Evolutionary conservation across 2,888 invertebrate genomes (phyloP).

Genomic region (Osmoderma eremita): DNA sequence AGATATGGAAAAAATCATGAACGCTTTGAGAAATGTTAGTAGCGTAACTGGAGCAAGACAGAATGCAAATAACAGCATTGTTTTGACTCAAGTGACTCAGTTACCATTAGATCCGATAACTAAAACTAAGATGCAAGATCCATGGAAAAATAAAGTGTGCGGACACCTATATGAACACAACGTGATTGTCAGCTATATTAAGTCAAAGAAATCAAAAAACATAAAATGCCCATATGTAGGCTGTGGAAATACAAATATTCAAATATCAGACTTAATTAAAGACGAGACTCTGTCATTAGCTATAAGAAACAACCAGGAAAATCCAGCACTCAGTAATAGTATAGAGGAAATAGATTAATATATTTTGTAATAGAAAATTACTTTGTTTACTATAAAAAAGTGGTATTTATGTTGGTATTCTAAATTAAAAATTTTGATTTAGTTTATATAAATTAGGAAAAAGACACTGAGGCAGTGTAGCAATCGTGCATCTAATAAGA

Average conservation of each 20-base stretch:
- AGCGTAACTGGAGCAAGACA: conserved; percentile 4
- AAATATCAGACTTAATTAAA: conserved; percentile 9
- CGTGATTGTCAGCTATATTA: conserved; percentile 15
- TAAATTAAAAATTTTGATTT: too few relatives aligned
- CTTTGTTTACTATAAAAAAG: too few relatives aligned
- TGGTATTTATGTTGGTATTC: too few relatives aligned
- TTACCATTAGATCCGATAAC: conserved; percentile 29
- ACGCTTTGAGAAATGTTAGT: background rate
- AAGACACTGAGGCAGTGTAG: too few relatives aligned
- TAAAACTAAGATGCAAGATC: conserved; percentile 22
- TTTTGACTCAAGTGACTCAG: conserved; percentile 12
- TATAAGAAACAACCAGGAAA: background rate
- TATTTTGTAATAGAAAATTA: too few relatives aligned
- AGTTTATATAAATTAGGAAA: too few relatives aligned
- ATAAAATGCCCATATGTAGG: conserved; percentile 31
- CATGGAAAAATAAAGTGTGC: conserved; percentile 22
- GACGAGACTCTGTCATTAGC: background rate
- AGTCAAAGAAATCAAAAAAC: background rate
- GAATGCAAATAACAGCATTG: background rate
- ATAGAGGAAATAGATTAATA: conserved; percentile 19
- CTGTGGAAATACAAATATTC: conserved; percentile 24
- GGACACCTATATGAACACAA: conserved; percentile 31
- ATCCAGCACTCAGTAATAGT: background rate
- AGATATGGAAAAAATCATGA: conserved; percentile 6
- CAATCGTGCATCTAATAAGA: too few relatives aligned